Conservation (phyloP, 2,113 vertebrate genomes). For the Embiotoca jacksoni region DNA sequence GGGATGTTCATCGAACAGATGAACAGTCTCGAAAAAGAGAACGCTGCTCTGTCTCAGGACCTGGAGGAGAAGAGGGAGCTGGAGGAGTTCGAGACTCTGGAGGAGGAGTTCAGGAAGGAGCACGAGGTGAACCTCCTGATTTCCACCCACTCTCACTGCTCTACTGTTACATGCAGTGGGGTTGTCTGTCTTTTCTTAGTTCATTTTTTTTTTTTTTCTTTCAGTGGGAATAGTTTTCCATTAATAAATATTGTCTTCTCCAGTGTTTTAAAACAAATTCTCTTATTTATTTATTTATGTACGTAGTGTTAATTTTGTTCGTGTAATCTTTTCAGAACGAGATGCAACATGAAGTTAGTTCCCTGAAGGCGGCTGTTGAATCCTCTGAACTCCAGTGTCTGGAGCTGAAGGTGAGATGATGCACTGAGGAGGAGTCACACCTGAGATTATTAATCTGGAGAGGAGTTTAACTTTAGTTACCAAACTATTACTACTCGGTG, state of each 20-base stretch:
- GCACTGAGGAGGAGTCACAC: not conserved
- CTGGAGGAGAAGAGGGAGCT: slow-evolving; percentile 87
- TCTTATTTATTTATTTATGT: not conserved
- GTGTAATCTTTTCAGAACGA: slow-evolving; percentile 85
- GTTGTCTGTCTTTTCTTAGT: too few species aligned
- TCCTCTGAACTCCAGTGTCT: slow-evolving; percentile 83
- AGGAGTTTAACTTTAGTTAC: too few species aligned
- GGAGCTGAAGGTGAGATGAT: slow-evolving; percentile 87
- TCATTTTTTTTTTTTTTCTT: too few species aligned
- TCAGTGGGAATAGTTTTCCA: too few species aligned
- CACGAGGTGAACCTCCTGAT: slow-evolving; percentile 84
- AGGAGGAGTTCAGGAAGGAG: slow-evolving; percentile 86
- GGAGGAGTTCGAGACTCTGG: slow-evolving; percentile 90
- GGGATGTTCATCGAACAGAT: slow-evolving; percentile 82
- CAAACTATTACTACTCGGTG: too few species aligned
- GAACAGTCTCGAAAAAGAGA: slow-evolving; percentile 82
- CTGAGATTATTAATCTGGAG: not conserved
- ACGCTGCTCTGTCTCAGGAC: slow-evolving; percentile 81
- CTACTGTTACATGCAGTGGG: too few species aligned
- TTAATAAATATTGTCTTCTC: too few species aligned
- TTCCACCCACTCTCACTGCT: not conserved
- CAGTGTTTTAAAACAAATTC: too few species aligned
- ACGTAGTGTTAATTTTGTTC: slow-evolving; percentile 42
- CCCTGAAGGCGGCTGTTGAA: slow-evolving; percentile 84
- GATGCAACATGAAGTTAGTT: slow-evolving; percentile 87